Percentiles rank a stretch among this genome's conserved stretches.
phyloP scores from a whole-genome alignment of 2,888 invertebrate genomes.

The Agelastica alni region DNA sequence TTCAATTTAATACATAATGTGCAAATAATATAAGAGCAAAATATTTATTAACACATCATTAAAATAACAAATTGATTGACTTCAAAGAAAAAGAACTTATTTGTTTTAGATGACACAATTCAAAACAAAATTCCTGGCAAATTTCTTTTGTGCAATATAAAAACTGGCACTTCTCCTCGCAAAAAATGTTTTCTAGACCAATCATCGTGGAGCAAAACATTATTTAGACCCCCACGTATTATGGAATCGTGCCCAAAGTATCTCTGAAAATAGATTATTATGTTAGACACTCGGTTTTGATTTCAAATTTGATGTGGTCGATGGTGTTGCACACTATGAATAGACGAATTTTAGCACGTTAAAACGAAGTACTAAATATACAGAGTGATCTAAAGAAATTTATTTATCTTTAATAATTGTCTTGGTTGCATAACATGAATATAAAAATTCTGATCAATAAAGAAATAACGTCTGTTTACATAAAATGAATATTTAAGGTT shows the following conservation, averaged over 20 bases:
- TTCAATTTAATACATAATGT: too few species aligned
- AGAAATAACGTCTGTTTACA: too few species aligned
- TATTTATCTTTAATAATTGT: too few species aligned
- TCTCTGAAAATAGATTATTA: slow-evolving; percentile 46
- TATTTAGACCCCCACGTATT: slow-evolving; percentile 40
- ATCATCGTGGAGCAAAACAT: slow-evolving; percentile 37
- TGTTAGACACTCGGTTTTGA: slow-evolving; percentile 38
- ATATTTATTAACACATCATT: too few species aligned
- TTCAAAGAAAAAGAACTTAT: neutral
- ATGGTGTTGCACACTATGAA: slow-evolving; percentile 31
- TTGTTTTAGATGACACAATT: slow-evolving; percentile 7
- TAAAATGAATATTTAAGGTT: too few species aligned
- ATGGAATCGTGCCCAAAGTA: slow-evolving; percentile 51
- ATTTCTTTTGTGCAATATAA: slow-evolving; percentile 31
- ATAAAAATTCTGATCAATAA: too few species aligned
- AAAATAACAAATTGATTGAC: too few species aligned
- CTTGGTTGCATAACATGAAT: too few species aligned
- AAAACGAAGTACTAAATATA: neutral
- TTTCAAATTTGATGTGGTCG: slow-evolving; percentile 21
- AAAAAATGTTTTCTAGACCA: slow-evolving; percentile 20
- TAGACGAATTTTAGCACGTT: slow-evolving; percentile 30
- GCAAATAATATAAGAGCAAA: too few species aligned
- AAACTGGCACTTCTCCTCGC: slow-evolving; percentile 29
- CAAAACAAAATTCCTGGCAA: slow-evolving; percentile 15
- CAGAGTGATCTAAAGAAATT: neutral